A percentile compares a stretch with the other conserved stretches of the same genome.
These are phyloP conservation scores for Prionailurus bengalensis DNA, from an alignment of 2,113 vertebrate species.

Conservation along the genomic window DNA sequence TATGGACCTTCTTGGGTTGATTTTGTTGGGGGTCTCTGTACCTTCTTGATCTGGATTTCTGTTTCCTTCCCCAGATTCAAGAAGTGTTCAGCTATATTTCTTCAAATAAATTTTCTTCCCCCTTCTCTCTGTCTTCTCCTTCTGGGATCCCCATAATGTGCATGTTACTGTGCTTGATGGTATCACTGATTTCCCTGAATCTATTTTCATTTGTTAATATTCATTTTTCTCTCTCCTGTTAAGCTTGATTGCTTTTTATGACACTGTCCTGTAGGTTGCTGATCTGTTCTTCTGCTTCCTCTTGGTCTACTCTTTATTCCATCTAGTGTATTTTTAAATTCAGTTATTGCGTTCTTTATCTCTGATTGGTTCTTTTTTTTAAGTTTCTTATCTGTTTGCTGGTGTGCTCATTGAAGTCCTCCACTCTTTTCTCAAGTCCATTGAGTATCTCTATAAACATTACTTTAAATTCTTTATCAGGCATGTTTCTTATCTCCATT, in stretches of 20 bases:
- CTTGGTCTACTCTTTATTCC: neutral
- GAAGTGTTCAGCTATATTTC: neutral
- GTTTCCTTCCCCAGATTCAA: neutral
- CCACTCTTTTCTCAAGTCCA: neutral
- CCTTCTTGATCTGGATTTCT: neutral
- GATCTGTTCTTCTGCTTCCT: neutral
- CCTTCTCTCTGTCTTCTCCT: neutral
- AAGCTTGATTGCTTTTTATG: neutral
- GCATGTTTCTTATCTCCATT: neutral
- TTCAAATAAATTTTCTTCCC: neutral
- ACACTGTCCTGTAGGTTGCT: neutral
- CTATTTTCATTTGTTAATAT: neutral
- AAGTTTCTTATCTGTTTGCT: neutral
- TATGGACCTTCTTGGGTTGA: neutral
- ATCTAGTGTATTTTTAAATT: neutral
- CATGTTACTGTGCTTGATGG: neutral
- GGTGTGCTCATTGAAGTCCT: neutral
- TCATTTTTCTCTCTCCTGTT: neutral
- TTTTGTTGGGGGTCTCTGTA: neutral
- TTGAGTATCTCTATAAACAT: neutral
- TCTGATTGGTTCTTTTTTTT: neutral
- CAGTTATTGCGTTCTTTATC: neutral
- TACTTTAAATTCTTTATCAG: neutral
- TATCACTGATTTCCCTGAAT: neutral
- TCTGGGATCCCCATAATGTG: neutral